Evolutionary conservation across 2,113 vertebrate species (phyloP), one percentile per base, ranked within the genome.

Genomic region (Holacanthus passer): DNA sequence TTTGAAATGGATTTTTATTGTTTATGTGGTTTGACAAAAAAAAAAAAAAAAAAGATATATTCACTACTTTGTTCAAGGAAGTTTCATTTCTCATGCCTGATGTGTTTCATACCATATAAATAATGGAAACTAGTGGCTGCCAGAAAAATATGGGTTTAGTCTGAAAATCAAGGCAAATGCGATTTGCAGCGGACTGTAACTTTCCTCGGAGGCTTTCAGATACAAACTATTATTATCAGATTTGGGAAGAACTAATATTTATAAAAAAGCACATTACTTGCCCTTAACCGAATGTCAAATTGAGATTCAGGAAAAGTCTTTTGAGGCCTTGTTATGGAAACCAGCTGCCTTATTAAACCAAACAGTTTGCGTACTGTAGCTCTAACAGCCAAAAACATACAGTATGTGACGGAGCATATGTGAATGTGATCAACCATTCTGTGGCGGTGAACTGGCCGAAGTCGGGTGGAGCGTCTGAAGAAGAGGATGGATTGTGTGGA

Each of bases 191-290:
- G 5, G 48, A 72, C 47, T 89, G 52, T 56, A 50, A 32, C 59
- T 76, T 70, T 70, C 59, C 45, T 29, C 31, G 17, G 39, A 77
- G 27, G 56, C 62, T 59, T 64, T 64, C 17, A 64, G 35, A 35
- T 41, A 31, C 17, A 74, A 66, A 69, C 29, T 66, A 62, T 72
- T 52, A 85, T 68, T 43, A 80, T 53, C 71, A 79, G n/a, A 76
- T 83, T 50, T 72, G 11, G 29, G 58, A 73, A 56, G 29, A 81
- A 63, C 35, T 29, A 31, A 82, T 81, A 79, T 77, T 65, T 79
- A 69, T n/a, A 24, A 64, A 29, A 47, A 63, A 70, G 37, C 31
- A 70, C 10, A 68, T 27, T 20, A 39, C 64, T 83, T 77, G n/a
- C 55, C 47, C 20, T 31, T 1, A 50, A 60, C 55, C 73, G 14